phyloP scores from a whole-genome alignment of 2,113 vertebrate species.

The Ameiurus melas region DNA sequence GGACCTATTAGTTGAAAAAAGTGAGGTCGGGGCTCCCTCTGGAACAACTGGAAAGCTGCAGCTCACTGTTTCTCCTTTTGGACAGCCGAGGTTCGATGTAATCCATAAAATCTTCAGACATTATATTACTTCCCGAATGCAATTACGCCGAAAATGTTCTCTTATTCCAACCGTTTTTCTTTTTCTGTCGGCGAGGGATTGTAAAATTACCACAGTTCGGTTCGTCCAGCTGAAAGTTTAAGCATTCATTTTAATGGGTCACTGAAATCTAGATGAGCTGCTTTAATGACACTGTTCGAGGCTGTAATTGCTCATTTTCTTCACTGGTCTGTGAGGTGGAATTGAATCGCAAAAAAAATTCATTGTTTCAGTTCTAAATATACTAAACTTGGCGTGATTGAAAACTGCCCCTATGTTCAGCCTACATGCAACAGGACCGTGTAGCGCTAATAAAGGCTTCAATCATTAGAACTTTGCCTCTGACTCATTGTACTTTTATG shows the following conservation, averaged over 20 bases:
- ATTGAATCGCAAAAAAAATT: constrained; percentile 1
- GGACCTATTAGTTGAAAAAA: constrained; percentile 33
- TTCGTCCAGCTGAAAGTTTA: constrained; percentile 14
- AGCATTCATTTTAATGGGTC: constrained; percentile 36
- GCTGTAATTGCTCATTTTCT: constrained; percentile 33
- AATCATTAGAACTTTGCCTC: background rate
- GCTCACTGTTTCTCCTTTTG: constrained; percentile 11
- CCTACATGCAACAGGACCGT: background rate
- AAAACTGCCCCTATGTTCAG: background rate
- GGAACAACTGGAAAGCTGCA: constrained; percentile 1
- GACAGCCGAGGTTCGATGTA: background rate
- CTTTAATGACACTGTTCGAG: constrained; percentile 29
- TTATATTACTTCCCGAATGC: background rate
- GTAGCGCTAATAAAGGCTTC: background rate
- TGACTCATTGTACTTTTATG: background rate
- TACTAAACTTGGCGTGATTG: background rate
- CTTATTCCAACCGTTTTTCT: background rate
- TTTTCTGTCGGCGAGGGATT: background rate
- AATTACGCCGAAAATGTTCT: background rate
- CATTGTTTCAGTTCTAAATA: constrained; percentile 9
- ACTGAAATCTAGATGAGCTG: constrained; percentile 34
- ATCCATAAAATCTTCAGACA: constrained; percentile 1
- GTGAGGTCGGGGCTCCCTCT: constrained; percentile 4
- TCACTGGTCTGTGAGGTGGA: constrained; percentile 2
- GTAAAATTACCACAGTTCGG: background rate